Evolutionary conservation across 2,888 invertebrate species (phyloP).

Genomic region (Luperina nickerlii): DNA sequence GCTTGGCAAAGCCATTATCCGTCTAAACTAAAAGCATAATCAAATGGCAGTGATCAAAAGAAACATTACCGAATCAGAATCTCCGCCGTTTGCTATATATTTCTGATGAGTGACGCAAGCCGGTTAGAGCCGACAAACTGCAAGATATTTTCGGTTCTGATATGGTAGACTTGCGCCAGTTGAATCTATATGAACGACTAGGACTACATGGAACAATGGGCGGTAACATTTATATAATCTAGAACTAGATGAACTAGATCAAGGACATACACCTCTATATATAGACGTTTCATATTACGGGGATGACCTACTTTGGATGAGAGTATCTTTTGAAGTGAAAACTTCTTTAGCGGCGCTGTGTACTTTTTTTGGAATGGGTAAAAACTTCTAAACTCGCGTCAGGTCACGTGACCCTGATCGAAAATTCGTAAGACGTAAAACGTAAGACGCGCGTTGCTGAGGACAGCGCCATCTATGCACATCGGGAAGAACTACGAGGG

Average conservation of each 20-base stretch:
- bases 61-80: conserved; percentile 13
- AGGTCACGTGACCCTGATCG: no score
- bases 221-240: conserved; percentile 40
- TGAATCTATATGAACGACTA: conserved; percentile 30
- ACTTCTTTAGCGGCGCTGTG: no score
- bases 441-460: no score
- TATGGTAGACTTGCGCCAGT: conserved; percentile 10
- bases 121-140: not conserved
- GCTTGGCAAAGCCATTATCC: conserved; percentile 1
- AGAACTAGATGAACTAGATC: conserved; percentile 57
- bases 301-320: conserved; percentile 44
- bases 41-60: conserved; percentile 22
- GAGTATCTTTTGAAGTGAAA: no score
- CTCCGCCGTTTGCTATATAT: conserved; percentile 10
- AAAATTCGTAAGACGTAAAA: no score
- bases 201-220: conserved; percentile 37
- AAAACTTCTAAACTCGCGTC: no score
- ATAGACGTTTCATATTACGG: conserved; percentile 52
- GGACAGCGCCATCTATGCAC: no score
- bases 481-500: no score
- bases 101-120: conserved; percentile 12
- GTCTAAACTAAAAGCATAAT: conserved; percentile 6
- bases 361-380: no score
- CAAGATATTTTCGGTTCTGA: conserved; percentile 6
- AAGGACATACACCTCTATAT: conserved; percentile 52